These are phyloP conservation scores for Diabrotica undecimpunctata DNA, from an alignment of 1,140 invertebrate genomes.

Conservation along the genomic window DNA sequence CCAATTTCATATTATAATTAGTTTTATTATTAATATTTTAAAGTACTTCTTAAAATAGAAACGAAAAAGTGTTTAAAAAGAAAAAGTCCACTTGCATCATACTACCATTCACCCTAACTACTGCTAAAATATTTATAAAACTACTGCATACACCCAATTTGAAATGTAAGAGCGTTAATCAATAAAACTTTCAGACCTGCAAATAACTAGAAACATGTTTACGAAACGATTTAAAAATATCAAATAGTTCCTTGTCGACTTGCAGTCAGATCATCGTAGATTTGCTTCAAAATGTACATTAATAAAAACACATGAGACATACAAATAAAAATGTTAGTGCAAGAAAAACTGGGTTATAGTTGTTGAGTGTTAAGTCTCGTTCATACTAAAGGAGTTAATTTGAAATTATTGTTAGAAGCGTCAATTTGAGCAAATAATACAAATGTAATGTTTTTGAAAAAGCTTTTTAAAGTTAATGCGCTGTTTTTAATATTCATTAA, in stretches of 20 bases:
- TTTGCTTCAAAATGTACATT: not conserved
- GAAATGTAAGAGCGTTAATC: constrained; percentile 11
- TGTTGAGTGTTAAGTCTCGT: constrained; percentile 1
- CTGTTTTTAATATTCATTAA: too few species aligned
- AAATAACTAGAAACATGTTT: constrained; percentile 25
- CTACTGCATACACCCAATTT: constrained; percentile 7
- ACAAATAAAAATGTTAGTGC: constrained; percentile 17
- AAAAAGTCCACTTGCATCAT: not conserved
- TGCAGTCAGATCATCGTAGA: constrained; percentile 22
- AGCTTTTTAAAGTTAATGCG: too few species aligned
- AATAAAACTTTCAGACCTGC: constrained; percentile 27
- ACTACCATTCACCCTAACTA: constrained; percentile 19
- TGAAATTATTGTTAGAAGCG: too few species aligned
- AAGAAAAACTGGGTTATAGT: constrained; percentile 11
- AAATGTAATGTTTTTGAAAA: too few species aligned
- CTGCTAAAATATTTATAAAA: constrained; percentile 11
- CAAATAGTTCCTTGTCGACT: constrained; percentile 24
- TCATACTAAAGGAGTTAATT: not conserved
- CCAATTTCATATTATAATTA: too few species aligned
- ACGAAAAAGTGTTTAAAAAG: too few species aligned
- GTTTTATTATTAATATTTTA: too few species aligned
- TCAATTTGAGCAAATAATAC: too few species aligned
- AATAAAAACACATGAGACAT: constrained; percentile 10
- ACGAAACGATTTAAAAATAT: constrained; percentile 13
- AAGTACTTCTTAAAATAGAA: too few species aligned